Evolutionary conservation across 2,113 vertebrate species (phyloP).

Genomic region (Edolisoma coerulescens): DNA sequence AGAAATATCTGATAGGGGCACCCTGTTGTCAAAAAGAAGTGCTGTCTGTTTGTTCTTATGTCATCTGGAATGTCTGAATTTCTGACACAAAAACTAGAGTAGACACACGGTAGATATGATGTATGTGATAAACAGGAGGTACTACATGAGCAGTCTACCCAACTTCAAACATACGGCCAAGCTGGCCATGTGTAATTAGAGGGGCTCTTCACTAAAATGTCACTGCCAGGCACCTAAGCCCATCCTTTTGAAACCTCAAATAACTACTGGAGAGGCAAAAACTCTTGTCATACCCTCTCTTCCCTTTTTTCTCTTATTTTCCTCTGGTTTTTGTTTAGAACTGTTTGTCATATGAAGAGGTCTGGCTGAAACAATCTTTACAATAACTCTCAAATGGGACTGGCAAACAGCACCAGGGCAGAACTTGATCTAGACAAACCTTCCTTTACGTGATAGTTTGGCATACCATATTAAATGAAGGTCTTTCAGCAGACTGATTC

Average conservation of each 20-base stretch:
- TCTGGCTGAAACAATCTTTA: constrained; percentile 18
- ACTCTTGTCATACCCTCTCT: background rate
- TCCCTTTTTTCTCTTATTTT: background rate
- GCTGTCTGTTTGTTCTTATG: background rate
- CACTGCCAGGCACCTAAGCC: background rate
- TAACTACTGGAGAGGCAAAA: background rate
- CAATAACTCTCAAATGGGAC: background rate
- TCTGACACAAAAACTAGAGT: background rate
- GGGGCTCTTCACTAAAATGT: background rate
- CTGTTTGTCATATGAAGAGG: constrained; percentile 28
- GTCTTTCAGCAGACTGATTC: constrained; percentile 62
- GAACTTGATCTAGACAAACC: constrained; percentile 60
- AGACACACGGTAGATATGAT: background rate
- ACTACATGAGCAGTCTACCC: background rate
- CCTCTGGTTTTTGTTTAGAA: constrained; percentile 50
- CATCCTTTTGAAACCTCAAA: background rate
- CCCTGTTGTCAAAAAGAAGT: background rate
- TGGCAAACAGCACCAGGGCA: constrained; percentile 13
- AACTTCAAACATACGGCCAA: background rate
- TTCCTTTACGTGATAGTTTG: constrained; percentile 56
- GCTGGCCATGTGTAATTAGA: background rate
- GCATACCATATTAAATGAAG: constrained; percentile 61
- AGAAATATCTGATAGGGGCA: background rate
- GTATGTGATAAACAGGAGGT: background rate
- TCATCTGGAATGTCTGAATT: background rate